phyloP scores from a whole-genome alignment of 2,797 vertebrate genomes.

The Micropoecilia bifurca region DNA sequence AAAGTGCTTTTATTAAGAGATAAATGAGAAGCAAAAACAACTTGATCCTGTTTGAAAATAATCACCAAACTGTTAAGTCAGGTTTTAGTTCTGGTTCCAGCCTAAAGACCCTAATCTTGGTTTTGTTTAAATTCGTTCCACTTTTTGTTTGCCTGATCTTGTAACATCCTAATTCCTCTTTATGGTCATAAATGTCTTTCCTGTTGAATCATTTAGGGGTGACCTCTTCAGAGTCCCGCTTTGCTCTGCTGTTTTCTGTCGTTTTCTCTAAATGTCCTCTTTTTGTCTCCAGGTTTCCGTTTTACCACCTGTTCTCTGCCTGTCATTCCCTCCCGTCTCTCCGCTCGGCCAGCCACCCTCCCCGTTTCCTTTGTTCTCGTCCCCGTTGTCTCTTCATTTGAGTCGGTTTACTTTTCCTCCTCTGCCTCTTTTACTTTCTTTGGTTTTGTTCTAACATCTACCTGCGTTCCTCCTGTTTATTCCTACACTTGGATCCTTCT shows the following conservation, averaged over 20 bases:
- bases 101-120: no score
- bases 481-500: not conserved
- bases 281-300: not conserved
- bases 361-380: conserved; percentile 32
- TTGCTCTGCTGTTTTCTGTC: not conserved
- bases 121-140: not conserved
- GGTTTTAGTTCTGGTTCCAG: not conserved
- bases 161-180: not conserved
- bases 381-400: not conserved
- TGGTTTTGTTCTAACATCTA: not conserved
- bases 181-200: not conserved
- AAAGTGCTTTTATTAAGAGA: not conserved
- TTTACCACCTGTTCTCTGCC: conserved; percentile 1
- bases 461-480: not conserved
- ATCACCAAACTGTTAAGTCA: not conserved
- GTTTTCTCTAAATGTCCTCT: not conserved
- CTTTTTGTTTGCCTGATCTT: not conserved
- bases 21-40: not conserved
- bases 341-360: not conserved
- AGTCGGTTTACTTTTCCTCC: not conserved
- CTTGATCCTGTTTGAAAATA: not conserved
- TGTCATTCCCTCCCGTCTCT: not conserved
- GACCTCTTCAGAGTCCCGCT: not conserved
- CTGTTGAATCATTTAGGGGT: not conserved
- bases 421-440: not conserved